Conservation (phyloP, 2,888 invertebrate species). For the Pogonocherus hispidulus region DNA sequence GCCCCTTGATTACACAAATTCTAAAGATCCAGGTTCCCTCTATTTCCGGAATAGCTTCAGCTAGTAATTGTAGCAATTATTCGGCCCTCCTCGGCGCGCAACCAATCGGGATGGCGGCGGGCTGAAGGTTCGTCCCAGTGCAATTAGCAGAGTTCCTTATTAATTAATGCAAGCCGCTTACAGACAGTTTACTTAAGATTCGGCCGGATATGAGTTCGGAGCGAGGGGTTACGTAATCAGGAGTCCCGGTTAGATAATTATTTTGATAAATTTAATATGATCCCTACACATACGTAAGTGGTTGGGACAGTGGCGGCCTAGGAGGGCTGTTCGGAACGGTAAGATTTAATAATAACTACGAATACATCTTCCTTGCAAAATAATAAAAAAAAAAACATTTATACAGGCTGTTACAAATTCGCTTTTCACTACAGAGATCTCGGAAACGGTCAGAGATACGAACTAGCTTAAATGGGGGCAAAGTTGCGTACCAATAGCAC, state of each 20-base stretch:
- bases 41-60: constrained; percentile 40
- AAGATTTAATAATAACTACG: not conserved
- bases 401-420: no score
- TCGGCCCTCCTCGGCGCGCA: constrained; percentile 56
- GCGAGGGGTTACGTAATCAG: constrained; percentile 61
- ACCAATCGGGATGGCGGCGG: constrained; percentile 60
- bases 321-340: not conserved
- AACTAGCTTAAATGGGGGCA: no score
- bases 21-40: constrained; percentile 35
- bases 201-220: constrained; percentile 63
- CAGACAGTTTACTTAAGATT: constrained; percentile 68
- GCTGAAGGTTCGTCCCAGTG: constrained; percentile 63
- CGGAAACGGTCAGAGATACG: no score
- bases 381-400: no score
- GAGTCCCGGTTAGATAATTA: constrained; percentile 64
- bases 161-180: constrained; percentile 69
- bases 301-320: constrained; percentile 44
- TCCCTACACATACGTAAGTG: constrained; percentile 64
- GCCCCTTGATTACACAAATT: constrained; percentile 37
- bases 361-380: not conserved
- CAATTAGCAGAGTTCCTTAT: constrained; percentile 70
- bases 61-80: constrained; percentile 61
- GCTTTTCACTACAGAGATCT: no score
- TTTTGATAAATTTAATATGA: constrained; percentile 68
- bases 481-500: no score